These are phyloP conservation scores for Brenthis ino DNA, from an alignment of 2,888 invertebrate genomes.

Conservation along the genomic window DNA sequence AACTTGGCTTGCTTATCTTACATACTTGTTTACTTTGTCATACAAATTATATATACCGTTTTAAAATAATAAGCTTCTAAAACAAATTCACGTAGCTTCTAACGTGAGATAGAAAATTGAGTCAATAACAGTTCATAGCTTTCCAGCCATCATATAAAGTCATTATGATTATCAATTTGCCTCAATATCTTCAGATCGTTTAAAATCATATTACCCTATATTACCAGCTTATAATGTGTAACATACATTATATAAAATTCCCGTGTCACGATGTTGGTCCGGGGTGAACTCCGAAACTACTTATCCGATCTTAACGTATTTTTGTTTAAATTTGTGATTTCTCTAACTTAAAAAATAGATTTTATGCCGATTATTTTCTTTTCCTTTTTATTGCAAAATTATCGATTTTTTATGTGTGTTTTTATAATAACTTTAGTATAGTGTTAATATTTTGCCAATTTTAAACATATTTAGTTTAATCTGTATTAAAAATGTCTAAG, in stretches of 20 bases:
- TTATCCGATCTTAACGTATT: too few species aligned
- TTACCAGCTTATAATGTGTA: slow-evolving; percentile 10
- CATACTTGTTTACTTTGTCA: slow-evolving; percentile 18
- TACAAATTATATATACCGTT: background rate
- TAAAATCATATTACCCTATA: slow-evolving; percentile 29
- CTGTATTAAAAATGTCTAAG: background rate
- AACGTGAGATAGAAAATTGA: slow-evolving; percentile 16
- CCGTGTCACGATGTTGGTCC: too few species aligned
- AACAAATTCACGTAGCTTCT: background rate
- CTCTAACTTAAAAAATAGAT: too few species aligned
- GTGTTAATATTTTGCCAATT: too few species aligned
- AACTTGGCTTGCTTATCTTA: too few species aligned
- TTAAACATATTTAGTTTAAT: background rate
- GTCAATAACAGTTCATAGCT: slow-evolving; percentile 18
- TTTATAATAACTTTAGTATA: too few species aligned
- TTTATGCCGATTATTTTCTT: too few species aligned
- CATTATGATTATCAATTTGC: slow-evolving; percentile 32
- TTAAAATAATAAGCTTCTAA: background rate
- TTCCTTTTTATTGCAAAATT: too few species aligned
- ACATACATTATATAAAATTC: background rate
- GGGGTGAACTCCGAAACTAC: too few species aligned
- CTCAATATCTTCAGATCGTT: slow-evolving; percentile 18
- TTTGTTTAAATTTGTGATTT: too few species aligned
- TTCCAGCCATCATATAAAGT: slow-evolving; percentile 18
- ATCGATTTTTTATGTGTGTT: too few species aligned